Conservation (phyloP, 2,888 invertebrate species). For the Drosophila nigricruria region DNA sequence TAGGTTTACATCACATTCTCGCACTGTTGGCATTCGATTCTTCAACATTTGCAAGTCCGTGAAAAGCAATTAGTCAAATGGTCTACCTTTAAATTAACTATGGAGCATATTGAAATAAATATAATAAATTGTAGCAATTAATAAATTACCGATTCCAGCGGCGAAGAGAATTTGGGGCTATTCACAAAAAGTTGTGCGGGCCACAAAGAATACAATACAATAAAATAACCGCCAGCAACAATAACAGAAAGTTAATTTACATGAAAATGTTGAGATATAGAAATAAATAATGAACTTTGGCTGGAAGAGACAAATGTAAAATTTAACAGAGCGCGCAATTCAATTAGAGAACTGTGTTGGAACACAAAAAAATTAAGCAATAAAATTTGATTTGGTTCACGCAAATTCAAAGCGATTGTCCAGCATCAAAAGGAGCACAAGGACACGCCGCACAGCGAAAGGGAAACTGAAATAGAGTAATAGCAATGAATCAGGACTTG, state of each 20-base stretch:
- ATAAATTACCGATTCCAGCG: slow-evolving; percentile 53
- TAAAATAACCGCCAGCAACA: slow-evolving; percentile 17
- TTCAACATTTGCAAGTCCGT: not conserved
- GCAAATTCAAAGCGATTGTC: slow-evolving; percentile 76
- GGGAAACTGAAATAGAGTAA: slow-evolving; percentile 77
- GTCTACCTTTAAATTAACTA: not conserved
- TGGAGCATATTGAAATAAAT: slow-evolving; percentile 12
- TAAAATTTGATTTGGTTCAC: slow-evolving; percentile 86
- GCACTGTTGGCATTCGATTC: not conserved
- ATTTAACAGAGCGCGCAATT: slow-evolving; percentile 77
- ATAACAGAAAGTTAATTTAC: slow-evolving; percentile 63
- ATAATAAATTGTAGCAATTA: slow-evolving; percentile 58
- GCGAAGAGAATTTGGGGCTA: slow-evolving; percentile 43
- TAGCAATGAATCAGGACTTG: slow-evolving; percentile 67
- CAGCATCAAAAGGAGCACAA: slow-evolving; percentile 67
- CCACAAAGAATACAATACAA: slow-evolving; percentile 16
- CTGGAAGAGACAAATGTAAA: slow-evolving; percentile 74
- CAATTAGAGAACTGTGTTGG: slow-evolving; percentile 64
- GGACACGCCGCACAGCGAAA: slow-evolving; percentile 52
- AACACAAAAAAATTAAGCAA: slow-evolving; percentile 84
- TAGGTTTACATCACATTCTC: not conserved
- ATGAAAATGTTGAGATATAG: slow-evolving; percentile 57
- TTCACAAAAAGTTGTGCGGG: slow-evolving; percentile 31
- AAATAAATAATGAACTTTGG: slow-evolving; percentile 75
- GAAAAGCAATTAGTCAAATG: not conserved